Evolutionary conservation across 2,888 invertebrate genomes (phyloP).

Genomic region (Heliconius cydno): DNA sequence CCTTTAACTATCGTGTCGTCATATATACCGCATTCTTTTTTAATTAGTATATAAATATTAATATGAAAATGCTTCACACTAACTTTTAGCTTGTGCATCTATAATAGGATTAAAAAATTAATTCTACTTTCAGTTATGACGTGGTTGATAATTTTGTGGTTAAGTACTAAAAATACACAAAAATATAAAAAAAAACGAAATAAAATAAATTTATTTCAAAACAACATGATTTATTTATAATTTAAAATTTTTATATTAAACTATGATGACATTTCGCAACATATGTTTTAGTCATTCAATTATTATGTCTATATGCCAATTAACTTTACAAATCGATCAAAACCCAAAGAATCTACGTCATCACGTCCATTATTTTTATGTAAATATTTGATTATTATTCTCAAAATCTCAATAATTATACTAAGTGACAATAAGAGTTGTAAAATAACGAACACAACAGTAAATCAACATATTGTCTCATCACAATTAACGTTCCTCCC

Average conservation of each 20-base stretch:
- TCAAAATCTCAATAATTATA: background rate
- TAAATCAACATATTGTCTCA: slow-evolving; percentile 27
- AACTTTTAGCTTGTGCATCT: too few species aligned
- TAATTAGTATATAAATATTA: background rate
- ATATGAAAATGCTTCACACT: background rate
- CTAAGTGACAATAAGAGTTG: background rate
- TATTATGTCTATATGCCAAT: background rate
- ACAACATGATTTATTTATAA: too few species aligned
- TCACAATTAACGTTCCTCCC: slow-evolving; percentile 48
- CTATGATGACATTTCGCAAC: too few species aligned
- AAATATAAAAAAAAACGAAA: too few species aligned
- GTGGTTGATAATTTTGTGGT: too few species aligned
- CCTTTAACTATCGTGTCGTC: slow-evolving; percentile 35
- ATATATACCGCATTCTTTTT: slow-evolving; percentile 5
- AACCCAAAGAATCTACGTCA: background rate
- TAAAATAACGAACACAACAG: slow-evolving; percentile 12
- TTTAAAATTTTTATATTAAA: too few species aligned
- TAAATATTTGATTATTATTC: background rate
- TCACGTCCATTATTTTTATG: background rate
- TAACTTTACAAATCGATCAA: background rate
- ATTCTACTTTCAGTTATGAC: too few species aligned
- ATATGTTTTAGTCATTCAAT: too few species aligned
- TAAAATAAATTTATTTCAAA: too few species aligned
- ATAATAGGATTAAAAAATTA: too few species aligned
- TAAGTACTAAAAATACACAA: too few species aligned